These are phyloP conservation scores for Melanotus villosus DNA, from an alignment of 2,888 invertebrate species.

Conservation along the genomic window DNA sequence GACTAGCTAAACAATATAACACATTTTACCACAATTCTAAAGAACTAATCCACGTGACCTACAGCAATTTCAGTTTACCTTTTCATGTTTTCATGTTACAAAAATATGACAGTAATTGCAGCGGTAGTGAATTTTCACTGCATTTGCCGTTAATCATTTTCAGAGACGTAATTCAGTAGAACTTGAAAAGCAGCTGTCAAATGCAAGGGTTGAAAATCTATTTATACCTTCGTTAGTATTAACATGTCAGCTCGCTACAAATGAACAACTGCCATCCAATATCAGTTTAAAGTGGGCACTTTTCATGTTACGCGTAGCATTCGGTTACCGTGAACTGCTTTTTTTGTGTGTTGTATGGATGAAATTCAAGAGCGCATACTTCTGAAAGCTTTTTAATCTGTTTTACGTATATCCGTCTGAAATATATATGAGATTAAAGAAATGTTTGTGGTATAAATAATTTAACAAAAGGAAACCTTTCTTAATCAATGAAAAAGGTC, in stretches of 20 bases:
- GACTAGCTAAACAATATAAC: no score
- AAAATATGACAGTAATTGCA: no score
- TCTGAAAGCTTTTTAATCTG: no score
- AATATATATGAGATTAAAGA: no score
- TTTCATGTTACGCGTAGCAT: neutral
- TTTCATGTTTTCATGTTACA: no score
- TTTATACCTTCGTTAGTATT: constrained; percentile 17
- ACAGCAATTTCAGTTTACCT: no score
- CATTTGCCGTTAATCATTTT: constrained; percentile 15
- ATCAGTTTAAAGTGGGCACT: neutral
- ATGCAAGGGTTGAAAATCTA: constrained; percentile 16
- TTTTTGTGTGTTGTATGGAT: neutral
- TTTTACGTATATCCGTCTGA: no score
- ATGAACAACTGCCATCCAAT: constrained; percentile 1
- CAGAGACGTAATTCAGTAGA: neutral
- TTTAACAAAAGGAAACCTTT: no score
- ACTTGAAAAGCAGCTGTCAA: constrained; percentile 16
- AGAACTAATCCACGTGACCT: no score
- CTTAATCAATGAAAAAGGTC: no score
- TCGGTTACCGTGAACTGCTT: neutral
- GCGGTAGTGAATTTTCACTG: neutral
- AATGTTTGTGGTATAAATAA: no score
- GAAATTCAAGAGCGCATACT: neutral
- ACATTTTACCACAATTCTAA: no score
- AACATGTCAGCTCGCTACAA: constrained; percentile 9